Conservation (phyloP, 2,888 invertebrate genomes). For the Uropetala carovei region DNA sequence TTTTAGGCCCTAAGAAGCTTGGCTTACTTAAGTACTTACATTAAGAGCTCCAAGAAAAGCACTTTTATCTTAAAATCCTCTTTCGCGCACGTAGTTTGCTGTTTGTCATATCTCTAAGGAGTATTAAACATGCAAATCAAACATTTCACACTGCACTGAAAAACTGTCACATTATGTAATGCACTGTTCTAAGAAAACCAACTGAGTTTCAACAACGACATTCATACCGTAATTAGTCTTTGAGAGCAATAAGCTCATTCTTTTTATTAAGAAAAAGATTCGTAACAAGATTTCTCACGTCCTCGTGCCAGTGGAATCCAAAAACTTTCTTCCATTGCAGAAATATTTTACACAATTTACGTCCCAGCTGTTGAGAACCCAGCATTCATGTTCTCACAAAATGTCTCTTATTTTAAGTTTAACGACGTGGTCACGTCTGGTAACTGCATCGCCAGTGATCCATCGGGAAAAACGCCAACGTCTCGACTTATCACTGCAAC, state of each 20-base stretch:
- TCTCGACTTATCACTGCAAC: slow-evolving; percentile 42
- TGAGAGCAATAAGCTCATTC: neutral
- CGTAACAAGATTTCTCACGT: neutral
- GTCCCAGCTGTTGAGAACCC: neutral
- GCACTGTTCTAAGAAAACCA: neutral
- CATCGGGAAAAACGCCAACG: slow-evolving; percentile 38
- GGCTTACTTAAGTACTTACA: slow-evolving; percentile 59
- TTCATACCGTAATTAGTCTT: neutral
- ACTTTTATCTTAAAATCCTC: neutral
- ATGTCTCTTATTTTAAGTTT: neutral
- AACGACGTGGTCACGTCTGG: slow-evolving; percentile 31
- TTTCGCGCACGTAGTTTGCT: neutral
- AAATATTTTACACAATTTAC: neutral
- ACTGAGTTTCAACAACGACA: neutral
- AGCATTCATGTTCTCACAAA: neutral
- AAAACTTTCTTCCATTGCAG: neutral
- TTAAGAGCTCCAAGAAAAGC: slow-evolving; percentile 27
- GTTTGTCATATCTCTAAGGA: slow-evolving; percentile 8
- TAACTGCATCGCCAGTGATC: slow-evolving; percentile 42
- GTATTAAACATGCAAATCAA: slow-evolving; percentile 21
- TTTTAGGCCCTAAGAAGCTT: slow-evolving; percentile 52
- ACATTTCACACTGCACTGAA: slow-evolving; percentile 44
- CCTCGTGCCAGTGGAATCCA: neutral
- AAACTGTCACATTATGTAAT: neutral
- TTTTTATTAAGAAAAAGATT: neutral